Base-by-base conservation (phyloP, 2,797 vertebrate species). In the Dryobates pubescens region DNA sequence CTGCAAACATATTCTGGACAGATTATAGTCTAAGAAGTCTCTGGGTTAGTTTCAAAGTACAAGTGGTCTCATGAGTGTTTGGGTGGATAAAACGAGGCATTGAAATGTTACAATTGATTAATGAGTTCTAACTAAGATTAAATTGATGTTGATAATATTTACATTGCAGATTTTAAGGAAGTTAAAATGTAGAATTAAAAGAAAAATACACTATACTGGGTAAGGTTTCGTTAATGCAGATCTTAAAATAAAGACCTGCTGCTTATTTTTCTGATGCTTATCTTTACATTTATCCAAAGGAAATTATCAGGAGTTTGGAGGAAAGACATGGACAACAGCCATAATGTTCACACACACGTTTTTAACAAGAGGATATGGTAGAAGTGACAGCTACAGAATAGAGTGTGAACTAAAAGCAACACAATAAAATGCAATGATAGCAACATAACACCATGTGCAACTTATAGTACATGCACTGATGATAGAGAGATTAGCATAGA, bases 381-480 rank as follows among this genome's bases (percentile, higher is more conserved):
- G 43, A 81, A 88, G 19, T 27, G 13, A 68, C 43, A 61, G 79
- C 54, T 67, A 57, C 34, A 63, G 36, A 69, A 82, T 2, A 57
- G 51, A 59, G 32, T 3, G 5, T 32, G 54, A 65, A 47, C 19
- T 71, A 61, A 70, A 85, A 58, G 13, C 32, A 70, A 27, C 36
- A 43, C 53, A 49, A 23, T 9, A 22, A 59, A 47, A 53, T 14
- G 6, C 27, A 56, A 29, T 2, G 8, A 68, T 4, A 58, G n/a
- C 29, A 70, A 57, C 1, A 0, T 12, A 57, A 38, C 54, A 20
- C 30, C 17, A 3, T 0, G 6, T 11, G 5, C 23, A 79, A 45
- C 16, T 32, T 22, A 1, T 1, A n/a, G 26, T 5, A 32, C 1
- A 0, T 15, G 17, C 13, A 20, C 5, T 53, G n/a, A 13, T 51